Percentiles rank a stretch among this genome's conserved stretches.
phyloP scores from a whole-genome alignment of 2,797 vertebrate genomes.

The Morus bassanus region DNA sequence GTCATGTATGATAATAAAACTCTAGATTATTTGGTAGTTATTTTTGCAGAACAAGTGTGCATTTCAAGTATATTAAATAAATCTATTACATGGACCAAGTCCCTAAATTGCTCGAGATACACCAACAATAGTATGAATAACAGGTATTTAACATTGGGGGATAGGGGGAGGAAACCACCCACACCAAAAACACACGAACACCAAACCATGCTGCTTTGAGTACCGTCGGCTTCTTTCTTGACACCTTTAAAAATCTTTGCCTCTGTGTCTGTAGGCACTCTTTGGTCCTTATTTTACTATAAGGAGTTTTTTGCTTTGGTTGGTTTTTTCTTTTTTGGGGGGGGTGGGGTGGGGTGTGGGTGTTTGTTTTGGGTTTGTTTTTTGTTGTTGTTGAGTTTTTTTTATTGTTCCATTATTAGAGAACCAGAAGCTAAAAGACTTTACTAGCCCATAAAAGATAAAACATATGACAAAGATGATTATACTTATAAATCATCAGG shows the following conservation, averaged over 20 bases:
- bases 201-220: not conserved
- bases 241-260: not conserved
- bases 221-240: not conserved
- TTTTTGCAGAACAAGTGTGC: not conserved
- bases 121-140: not conserved
- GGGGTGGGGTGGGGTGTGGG: too few relatives aligned
- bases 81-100: not conserved
- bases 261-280: not conserved
- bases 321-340: not conserved
- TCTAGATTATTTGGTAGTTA: not conserved
- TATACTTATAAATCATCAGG: not conserved
- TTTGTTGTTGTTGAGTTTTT: too few relatives aligned
- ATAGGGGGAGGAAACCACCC: accelerated
- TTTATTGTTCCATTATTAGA: not conserved
- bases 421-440: not conserved
- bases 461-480: not conserved
- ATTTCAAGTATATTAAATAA: not conserved
- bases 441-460: not conserved
- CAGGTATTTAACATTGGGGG: not conserved
- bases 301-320: not conserved
- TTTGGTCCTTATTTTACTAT: not conserved
- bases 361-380: too few relatives aligned
- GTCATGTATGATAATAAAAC: not conserved
- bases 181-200: not conserved
- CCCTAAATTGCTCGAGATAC: not conserved